phyloP scores from a whole-genome alignment of 2,113 vertebrate genomes.

The Pica pica region DNA sequence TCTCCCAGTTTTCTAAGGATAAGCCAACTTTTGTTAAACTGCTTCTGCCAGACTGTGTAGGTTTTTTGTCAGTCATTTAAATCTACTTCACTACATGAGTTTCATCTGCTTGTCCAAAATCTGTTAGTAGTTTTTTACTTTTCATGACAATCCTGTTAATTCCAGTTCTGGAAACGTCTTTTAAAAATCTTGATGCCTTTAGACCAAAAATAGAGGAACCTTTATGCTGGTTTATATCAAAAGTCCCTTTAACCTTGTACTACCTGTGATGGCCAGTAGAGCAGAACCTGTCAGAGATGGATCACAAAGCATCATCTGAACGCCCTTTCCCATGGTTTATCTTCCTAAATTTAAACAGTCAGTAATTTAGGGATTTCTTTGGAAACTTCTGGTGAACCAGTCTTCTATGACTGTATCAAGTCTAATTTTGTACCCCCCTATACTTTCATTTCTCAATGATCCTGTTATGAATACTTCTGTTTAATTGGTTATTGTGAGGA shows the following conservation, averaged over 20 bases:
- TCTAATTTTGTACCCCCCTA: not conserved
- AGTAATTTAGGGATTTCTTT: not conserved
- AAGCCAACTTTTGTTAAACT: not conserved
- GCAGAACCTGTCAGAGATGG: not conserved
- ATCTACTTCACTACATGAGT: not conserved
- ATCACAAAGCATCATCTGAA: not conserved
- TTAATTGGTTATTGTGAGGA: not conserved
- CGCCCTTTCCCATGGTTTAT: not conserved
- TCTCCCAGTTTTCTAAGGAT: not conserved
- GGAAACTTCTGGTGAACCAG: not conserved
- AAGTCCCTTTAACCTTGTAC: not conserved
- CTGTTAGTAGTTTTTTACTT: not conserved
- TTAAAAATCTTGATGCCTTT: not conserved
- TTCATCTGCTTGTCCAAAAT: not conserved
- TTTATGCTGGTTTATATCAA: not conserved
- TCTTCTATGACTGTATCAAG: not conserved
- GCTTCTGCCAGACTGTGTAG: not conserved
- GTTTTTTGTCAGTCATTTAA: not conserved
- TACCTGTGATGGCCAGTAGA: not conserved
- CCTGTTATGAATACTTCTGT: not conserved
- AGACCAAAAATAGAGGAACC: not conserved
- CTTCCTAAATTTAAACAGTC: not conserved
- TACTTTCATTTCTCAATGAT: not conserved
- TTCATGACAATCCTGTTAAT: not conserved
- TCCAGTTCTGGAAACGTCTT: not conserved